phyloP scores from a whole-genome alignment of 2,888 invertebrate genomes.

The Danaus chrysippus region DNA sequence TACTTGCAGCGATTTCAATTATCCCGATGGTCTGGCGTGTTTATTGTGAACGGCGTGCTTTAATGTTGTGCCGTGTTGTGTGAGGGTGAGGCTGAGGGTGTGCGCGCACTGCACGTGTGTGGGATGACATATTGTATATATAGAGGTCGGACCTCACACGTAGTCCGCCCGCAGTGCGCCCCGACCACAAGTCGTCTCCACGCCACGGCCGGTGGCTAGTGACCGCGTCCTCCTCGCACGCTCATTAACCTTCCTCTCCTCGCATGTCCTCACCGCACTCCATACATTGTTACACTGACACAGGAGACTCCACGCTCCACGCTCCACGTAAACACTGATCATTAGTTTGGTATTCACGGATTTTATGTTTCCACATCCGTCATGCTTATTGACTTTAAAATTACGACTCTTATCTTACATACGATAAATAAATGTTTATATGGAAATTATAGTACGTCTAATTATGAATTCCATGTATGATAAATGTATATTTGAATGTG shows the following conservation, averaged over 20 bases:
- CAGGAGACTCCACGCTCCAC: no score
- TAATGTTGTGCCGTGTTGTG: neutral
- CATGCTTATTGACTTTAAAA: no score
- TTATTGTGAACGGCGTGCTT: constrained; percentile 22
- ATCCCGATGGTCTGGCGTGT: constrained; percentile 40
- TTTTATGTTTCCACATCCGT: no score
- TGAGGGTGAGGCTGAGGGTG: neutral
- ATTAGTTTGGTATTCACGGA: no score
- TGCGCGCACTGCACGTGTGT: neutral
- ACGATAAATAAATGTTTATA: no score
- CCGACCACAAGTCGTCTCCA: constrained; percentile 48
- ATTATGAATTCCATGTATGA: no score
- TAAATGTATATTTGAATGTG: no score
- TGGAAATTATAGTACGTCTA: no score
- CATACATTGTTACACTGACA: no score
- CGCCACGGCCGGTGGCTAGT: constrained; percentile 37
- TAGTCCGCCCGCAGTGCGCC: constrained; percentile 15
- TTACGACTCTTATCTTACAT: no score
- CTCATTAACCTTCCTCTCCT: constrained; percentile 44
- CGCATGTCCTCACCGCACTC: no score
- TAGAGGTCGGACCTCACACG: constrained; percentile 29
- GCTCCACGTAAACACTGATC: no score
- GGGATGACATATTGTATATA: neutral
- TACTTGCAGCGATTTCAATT: constrained; percentile 72
- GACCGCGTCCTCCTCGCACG: constrained; percentile 40